Evolutionary conservation across 2,888 invertebrate genomes (phyloP), one percentile per base, ranked within the genome.

Genomic region (Melipona bicolor): DNA sequence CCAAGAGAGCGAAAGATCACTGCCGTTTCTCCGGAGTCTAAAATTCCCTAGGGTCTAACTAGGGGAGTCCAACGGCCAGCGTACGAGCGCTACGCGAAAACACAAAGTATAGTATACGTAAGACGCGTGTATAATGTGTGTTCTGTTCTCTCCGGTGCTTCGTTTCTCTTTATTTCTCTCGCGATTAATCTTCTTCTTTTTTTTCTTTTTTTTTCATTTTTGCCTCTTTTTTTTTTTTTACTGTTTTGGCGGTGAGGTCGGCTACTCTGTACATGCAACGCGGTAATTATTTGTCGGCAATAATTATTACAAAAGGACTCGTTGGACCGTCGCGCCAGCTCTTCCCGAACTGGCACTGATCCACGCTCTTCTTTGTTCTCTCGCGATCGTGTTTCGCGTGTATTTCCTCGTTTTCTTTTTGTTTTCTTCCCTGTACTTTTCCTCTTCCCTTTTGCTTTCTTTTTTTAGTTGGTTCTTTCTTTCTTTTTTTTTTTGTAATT

Each of bases 231-330:
- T 69, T 73, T 68, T 56, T 36, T 77, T 69, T 74, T 71, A 72
- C 68, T 17, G 59, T 59, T 64, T 77, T 74, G 72, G 83, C 79
- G 85, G 83, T 62, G 70, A 77, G 77, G 70, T 78, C 72, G 83
- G 72, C 88, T 90, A 91, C 88, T 80, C 81, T 89, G 81, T 90
- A 90, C 91, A 91, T 91, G 91, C 91, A 90, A 85, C 87, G 83
- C 88, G 85, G 79, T 77, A 81, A 88, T 90, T 88, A 90, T 84
- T 87, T 80, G 79, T 89, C 87, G 84, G 87, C 89, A 86, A 90
- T 88, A 82, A 90, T 91, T 90, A 89, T 91, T 91, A 91, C 87
- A 91, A 91, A 91, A 91, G 67, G 87, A 83, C 88, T 87, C 70
- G 83, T 81, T 78, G 70, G 76, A 84, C 79, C 81, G 85, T 73